Conservation (phyloP, 2,797 vertebrate species). For the Silurus aristotelis region DNA sequence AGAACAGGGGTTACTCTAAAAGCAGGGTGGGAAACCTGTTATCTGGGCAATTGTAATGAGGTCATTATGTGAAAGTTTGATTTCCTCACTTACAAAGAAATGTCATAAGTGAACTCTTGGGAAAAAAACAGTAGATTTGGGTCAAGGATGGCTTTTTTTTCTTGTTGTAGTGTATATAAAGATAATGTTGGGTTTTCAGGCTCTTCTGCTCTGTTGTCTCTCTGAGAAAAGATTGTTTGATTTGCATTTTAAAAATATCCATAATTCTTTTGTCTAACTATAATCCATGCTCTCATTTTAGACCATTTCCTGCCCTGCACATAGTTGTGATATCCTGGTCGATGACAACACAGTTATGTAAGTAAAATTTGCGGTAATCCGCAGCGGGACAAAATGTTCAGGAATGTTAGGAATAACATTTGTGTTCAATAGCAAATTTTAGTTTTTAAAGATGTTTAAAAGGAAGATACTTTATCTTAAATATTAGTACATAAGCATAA, state of each 20-base stretch:
- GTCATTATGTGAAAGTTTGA: not conserved
- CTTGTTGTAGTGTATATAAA: not conserved
- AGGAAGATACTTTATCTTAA: too few relatives aligned
- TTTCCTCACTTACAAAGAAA: not conserved
- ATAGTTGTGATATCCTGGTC: slow-evolving; percentile 99
- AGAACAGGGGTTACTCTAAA: not conserved
- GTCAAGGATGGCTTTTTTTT: not conserved
- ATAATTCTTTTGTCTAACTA: not conserved
- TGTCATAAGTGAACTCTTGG: not conserved
- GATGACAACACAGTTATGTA: slow-evolving; percentile 99
- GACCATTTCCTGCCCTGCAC: slow-evolving; percentile 99
- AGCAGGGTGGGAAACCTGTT: too few relatives aligned
- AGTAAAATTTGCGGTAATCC: slow-evolving; percentile 67
- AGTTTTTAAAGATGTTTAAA: too few relatives aligned
- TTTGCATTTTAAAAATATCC: not conserved
- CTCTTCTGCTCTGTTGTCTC: not conserved
- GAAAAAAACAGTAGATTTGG: not conserved
- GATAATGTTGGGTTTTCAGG: not conserved
- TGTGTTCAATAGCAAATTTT: too few relatives aligned
- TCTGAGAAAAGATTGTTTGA: not conserved
- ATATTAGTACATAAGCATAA: too few relatives aligned
- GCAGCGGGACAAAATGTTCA: too few relatives aligned
- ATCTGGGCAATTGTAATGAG: not conserved
- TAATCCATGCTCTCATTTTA: slow-evolving; percentile 64
- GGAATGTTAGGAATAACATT: too few relatives aligned